Evolutionary conservation across 1,140 invertebrate genomes (phyloP), one percentile per base, ranked within the genome.

Genomic region (Bombus pascuorum): DNA sequence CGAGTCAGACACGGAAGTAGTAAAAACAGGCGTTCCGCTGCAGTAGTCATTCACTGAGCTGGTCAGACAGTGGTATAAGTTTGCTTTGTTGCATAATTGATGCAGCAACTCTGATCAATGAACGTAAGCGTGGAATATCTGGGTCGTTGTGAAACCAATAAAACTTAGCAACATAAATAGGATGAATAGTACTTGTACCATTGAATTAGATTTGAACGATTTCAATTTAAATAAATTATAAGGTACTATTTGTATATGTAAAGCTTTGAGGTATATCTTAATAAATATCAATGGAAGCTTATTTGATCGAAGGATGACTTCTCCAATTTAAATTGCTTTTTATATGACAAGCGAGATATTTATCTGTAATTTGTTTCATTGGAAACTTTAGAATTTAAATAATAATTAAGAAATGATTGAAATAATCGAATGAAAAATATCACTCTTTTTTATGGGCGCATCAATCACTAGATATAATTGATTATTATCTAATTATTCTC

Each of bases 51-150:
- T n/a, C 22, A 37, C 25, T 6, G 72, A 28, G 15, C 65, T 65
- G 81, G 39, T 82, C 81, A 37, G 81, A 65, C 70, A 81, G n/a
- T 44, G n/a, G 37, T 74, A 37, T 34, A 73, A 39, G 53, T 73
- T 37, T 8, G 34, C 9, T 25, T 42, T 6, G 25, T 44, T 65
- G 6, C 18, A 3, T 4, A 15, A 37, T 32, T 25, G 13, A 37
- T 13, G 22, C n/a, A 13, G 25, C 18, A n/a, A 53, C 53, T 53
- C 12, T 28, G 32, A 79, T 79, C 32, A 53, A 53, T 53, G 47
- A 53, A 53, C 18, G 47, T 22, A 53, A 53, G 5, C 47, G 47
- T 53, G 47, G 47, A 53, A 53, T 53, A 53, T 22, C 18, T 53
- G 47, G 47, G 0, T 70, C 13, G 42, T 53, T 34, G 47, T 13